phyloP scores from a whole-genome alignment of 2,888 invertebrate species.

The Acanthosepion esculentum region DNA sequence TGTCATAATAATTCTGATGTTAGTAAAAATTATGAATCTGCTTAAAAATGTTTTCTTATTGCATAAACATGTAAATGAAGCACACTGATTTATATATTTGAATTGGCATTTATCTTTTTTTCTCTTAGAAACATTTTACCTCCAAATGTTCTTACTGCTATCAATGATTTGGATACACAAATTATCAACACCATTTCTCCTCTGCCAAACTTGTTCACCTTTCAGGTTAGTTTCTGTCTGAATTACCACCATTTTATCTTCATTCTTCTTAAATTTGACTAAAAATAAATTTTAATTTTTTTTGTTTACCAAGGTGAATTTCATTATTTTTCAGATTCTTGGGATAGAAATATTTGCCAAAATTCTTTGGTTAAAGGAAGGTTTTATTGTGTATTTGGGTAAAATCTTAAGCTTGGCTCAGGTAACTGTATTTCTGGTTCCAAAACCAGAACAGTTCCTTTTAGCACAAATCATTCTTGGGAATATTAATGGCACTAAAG shows the following conservation, averaged over 20 bases:
- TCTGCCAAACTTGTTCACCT: background rate
- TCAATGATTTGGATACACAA: background rate
- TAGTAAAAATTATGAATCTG: no score
- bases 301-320: background rate
- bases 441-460: background rate
- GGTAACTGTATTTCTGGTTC: constrained; percentile 35
- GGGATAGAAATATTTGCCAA: constrained; percentile 49
- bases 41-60: no score
- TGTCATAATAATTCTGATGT: no score
- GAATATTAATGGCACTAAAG: background rate
- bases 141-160: background rate
- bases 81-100: no score
- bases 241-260: no score
- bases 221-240: background rate
- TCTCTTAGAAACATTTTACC: background rate
- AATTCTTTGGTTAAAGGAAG: constrained; percentile 41
- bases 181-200: background rate
- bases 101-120: background rate
- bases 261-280: no score
- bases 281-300: background rate
- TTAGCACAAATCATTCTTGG: background rate
- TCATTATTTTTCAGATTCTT: constrained; percentile 49
- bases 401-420: constrained; percentile 49
- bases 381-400: constrained; percentile 50
- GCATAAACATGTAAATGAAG: no score